Evolutionary conservation across 2,888 invertebrate species (phyloP).

Genomic region (Physocephala rufipes): DNA sequence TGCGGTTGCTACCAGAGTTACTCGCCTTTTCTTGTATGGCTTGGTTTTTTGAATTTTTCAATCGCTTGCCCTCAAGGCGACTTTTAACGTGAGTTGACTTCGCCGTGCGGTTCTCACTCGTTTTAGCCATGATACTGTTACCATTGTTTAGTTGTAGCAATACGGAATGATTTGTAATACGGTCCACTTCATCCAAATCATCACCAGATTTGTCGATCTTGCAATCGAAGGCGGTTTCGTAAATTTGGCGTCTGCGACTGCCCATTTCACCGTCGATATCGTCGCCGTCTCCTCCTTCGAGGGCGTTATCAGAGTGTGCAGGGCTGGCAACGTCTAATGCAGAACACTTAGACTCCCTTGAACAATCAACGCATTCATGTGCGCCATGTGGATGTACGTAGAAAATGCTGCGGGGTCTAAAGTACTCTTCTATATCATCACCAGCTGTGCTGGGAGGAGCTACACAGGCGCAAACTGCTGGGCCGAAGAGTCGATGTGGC

Average conservation of each 20-base stretch:
- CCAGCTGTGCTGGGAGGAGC: conserved; percentile 68
- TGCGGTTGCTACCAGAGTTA: conserved; percentile 48
- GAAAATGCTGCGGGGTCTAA: conserved; percentile 74
- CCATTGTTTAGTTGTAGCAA: conserved; percentile 70
- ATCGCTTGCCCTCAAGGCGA: conserved; percentile 60
- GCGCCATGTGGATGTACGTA: conserved; percentile 75
- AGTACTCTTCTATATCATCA: conserved; percentile 73
- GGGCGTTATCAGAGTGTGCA: conserved; percentile 43
- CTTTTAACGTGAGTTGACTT: conserved; percentile 50
- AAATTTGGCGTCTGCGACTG: conserved; percentile 76
- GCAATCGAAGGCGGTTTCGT: conserved; percentile 91
- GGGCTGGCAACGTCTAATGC: conserved; percentile 38
- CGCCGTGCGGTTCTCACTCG: conserved; percentile 64
- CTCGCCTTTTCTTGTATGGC: conserved; percentile 59
- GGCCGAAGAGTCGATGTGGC: conserved; percentile 73
- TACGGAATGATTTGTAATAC: conserved; percentile 82
- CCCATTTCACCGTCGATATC: conserved; percentile 68
- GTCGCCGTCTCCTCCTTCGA: conserved; percentile 20
- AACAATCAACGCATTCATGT: conserved; percentile 68
- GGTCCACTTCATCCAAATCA: conserved; percentile 82
- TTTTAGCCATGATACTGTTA: conserved; percentile 54
- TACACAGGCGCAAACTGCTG: conserved; percentile 79
- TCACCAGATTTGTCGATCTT: conserved; percentile 83
- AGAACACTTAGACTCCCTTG: conserved; percentile 49
- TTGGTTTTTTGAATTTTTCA: conserved; percentile 64